phyloP scores from a whole-genome alignment of 1,140 invertebrate genomes.

The Eubasilissa regina region DNA sequence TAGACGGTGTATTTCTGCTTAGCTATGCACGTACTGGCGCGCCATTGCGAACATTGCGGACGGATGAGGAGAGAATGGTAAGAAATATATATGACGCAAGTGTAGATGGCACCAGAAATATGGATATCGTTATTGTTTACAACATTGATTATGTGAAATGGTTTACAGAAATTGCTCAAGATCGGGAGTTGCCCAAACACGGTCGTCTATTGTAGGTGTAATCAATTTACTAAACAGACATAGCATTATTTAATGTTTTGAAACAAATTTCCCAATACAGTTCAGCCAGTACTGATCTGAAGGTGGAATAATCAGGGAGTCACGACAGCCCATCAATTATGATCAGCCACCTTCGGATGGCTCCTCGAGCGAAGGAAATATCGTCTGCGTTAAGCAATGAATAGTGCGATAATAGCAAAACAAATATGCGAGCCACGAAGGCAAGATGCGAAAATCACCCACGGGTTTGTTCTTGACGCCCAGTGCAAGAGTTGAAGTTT shows the following conservation, averaged over 20 bases:
- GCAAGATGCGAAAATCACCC: slow-evolving; percentile 16
- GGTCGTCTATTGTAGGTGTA: neutral
- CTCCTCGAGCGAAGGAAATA: neutral
- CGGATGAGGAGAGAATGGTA: no score
- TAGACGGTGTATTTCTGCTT: no score
- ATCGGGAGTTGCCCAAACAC: no score
- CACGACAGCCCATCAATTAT: neutral
- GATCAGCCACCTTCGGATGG: neutral
- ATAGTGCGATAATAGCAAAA: neutral
- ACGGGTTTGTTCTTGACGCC: neutral
- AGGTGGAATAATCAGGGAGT: slow-evolving; percentile 26
- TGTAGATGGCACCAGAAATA: neutral
- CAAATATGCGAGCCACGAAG: slow-evolving; percentile 2
- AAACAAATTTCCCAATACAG: slow-evolving; percentile 22
- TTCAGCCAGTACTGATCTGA: neutral
- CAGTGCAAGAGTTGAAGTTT: slow-evolving; percentile 18
- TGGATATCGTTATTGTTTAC: no score
- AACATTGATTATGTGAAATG: no score
- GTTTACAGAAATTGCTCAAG: neutral
- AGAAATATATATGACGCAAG: no score
- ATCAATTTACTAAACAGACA: neutral
- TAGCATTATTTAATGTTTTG: slow-evolving; percentile 7
- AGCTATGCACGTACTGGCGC: no score
- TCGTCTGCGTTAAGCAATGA: slow-evolving; percentile 2
- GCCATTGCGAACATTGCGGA: no score